Conservation (phyloP, 2,888 invertebrate genomes). For the Tolmerus cingulatus region DNA sequence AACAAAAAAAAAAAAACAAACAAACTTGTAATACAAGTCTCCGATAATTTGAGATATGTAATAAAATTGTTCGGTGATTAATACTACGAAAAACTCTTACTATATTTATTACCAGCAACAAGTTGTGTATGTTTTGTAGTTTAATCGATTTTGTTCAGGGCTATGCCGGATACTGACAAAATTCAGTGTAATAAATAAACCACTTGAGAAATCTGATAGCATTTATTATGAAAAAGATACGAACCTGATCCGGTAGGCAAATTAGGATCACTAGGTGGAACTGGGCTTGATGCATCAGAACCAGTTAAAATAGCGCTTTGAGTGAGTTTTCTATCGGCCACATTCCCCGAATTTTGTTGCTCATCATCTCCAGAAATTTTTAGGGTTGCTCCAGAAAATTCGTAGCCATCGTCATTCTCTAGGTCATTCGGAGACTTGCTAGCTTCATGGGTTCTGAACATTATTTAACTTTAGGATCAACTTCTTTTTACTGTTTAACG, state of each 20-base stretch:
- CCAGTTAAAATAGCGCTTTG: constrained; percentile 53
- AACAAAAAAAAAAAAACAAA: too few species aligned
- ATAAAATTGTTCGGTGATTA: neutral
- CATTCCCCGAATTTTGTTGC: constrained; percentile 28
- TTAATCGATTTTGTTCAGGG: neutral
- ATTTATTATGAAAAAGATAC: neutral
- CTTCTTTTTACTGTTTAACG: neutral
- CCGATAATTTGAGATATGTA: neutral
- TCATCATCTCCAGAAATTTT: constrained; percentile 46
- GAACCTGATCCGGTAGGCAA: constrained; percentile 26
- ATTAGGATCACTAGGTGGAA: constrained; percentile 52
- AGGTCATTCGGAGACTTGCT: neutral
- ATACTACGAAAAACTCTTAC: neutral
- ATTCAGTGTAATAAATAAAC: neutral
- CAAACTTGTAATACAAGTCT: neutral
- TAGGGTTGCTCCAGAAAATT: constrained; percentile 61
- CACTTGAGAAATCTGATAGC: neutral
- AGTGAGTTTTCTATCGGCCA: neutral
- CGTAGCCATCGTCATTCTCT: constrained; percentile 60
- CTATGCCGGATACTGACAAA: neutral
- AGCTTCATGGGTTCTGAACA: constrained; percentile 31
- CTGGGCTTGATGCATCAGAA: constrained; percentile 57
- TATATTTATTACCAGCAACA: neutral
- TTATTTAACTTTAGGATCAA: neutral
- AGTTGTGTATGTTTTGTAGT: neutral